These are phyloP conservation scores for Synanthedon vespiformis DNA, from an alignment of 2,888 invertebrate genomes.

Conservation along the genomic window DNA sequence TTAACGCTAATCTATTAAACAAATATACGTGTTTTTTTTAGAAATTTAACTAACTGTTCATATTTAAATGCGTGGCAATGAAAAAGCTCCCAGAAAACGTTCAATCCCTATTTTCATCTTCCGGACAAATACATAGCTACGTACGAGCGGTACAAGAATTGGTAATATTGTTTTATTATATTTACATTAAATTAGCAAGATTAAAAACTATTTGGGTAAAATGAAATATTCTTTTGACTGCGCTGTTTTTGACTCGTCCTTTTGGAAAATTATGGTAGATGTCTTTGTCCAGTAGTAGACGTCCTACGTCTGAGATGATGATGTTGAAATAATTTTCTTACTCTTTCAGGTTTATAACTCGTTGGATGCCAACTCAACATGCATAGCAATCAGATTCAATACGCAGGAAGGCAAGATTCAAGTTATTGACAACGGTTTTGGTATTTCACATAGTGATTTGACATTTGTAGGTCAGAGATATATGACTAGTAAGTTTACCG, in stretches of 20 bases:
- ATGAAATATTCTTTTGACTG: not conserved
- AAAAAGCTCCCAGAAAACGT: constrained; percentile 49
- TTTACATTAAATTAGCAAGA: too few species aligned
- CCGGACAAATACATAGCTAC: constrained; percentile 65
- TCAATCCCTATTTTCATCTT: constrained; percentile 66
- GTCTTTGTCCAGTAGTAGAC: too few species aligned
- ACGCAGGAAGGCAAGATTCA: constrained; percentile 72
- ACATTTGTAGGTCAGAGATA: constrained; percentile 70
- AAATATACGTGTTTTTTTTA: too few species aligned
- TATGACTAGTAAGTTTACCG: constrained; percentile 74
- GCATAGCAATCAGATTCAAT: constrained; percentile 77
- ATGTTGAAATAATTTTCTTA: not conserved
- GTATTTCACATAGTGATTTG: constrained; percentile 71
- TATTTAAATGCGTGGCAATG: constrained; percentile 15
- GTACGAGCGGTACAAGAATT: constrained; percentile 75
- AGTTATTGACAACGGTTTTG: constrained; percentile 83
- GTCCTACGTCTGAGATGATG: not conserved
- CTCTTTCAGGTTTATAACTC: constrained; percentile 74
- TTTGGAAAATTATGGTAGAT: too few species aligned
- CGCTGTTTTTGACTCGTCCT: too few species aligned
- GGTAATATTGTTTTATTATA: constrained; percentile 31
- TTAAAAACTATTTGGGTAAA: too few species aligned
- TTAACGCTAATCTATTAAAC: not conserved
- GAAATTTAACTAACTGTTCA: too few species aligned
- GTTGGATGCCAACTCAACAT: constrained; percentile 76